Percentiles rank a stretch among this genome's conserved stretches.
Evolutionary conservation across 2,888 invertebrate species (phyloP).

Genomic region (Chymomyza caudatula): DNA sequence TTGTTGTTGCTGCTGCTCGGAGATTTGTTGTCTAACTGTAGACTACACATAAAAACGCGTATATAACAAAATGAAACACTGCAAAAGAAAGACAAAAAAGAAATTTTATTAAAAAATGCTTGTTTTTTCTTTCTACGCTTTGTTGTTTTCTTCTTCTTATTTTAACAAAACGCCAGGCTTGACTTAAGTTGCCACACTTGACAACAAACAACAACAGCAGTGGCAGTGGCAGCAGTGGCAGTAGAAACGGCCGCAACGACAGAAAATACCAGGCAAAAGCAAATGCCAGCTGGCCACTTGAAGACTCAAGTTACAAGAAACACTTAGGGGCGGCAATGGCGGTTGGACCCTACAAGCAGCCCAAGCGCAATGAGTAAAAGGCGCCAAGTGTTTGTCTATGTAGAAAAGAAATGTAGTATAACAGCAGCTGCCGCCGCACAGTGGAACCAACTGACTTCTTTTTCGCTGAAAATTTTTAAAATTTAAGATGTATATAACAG

Average conservation of each 20-base stretch:
- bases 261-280: slow-evolving; percentile 48
- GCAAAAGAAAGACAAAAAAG: slow-evolving; percentile 31
- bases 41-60: slow-evolving; percentile 43
- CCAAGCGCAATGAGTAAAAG: slow-evolving; percentile 49
- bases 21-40: slow-evolving; percentile 36
- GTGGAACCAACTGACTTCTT: no score
- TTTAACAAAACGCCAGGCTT: slow-evolving; percentile 53
- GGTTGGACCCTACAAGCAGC: slow-evolving; percentile 27
- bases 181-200: slow-evolving; percentile 55
- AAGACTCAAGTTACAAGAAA: slow-evolving; percentile 73
- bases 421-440: slow-evolving; percentile 17
- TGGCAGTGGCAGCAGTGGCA: neutral
- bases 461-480: no score
- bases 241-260: neutral
- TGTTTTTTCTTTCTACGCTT: slow-evolving; percentile 26
- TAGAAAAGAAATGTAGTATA: slow-evolving; percentile 15
- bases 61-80: slow-evolving; percentile 58
- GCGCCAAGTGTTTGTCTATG: slow-evolving; percentile 52
- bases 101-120: slow-evolving; percentile 46
- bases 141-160: slow-evolving; percentile 30
- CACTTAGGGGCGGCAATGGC: slow-evolving; percentile 56
- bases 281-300: slow-evolving; percentile 69
- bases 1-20: slow-evolving; percentile 29
- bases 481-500: no score
- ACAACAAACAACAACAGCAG: slow-evolving; percentile 15